phyloP scores from a whole-genome alignment of 2,888 invertebrate genomes.

The Temnothorax rugatulus region DNA sequence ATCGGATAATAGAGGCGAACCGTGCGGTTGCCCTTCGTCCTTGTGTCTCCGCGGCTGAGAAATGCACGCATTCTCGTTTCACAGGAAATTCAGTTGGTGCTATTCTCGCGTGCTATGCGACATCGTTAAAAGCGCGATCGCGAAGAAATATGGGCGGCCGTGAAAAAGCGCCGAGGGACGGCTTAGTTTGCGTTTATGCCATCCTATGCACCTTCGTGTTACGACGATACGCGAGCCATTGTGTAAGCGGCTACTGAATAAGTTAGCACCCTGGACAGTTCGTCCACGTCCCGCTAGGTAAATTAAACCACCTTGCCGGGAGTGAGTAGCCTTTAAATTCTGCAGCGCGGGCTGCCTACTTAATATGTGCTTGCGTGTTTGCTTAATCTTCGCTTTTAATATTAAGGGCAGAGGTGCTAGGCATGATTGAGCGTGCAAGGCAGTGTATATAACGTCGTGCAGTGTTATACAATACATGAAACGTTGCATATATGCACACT shows the following conservation, averaged over 20 bases:
- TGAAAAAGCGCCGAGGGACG: slow-evolving; percentile 15
- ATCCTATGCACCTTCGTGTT: slow-evolving; percentile 2
- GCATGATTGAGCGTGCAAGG: background rate
- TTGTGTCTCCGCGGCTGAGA: background rate
- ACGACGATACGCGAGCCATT: background rate
- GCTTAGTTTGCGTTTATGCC: slow-evolving; percentile 21
- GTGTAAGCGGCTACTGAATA: slow-evolving; percentile 34
- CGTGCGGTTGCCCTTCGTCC: background rate
- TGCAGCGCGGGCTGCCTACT: background rate
- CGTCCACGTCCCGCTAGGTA: slow-evolving; percentile 26
- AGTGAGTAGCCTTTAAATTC: slow-evolving; percentile 19
- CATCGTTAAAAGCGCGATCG: background rate
- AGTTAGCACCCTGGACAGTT: slow-evolving; percentile 17
- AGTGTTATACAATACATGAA: no score
- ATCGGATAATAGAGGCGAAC: background rate
- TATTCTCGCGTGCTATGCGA: background rate
- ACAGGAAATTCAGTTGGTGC: background rate
- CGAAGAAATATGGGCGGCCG: slow-evolving; percentile 5
- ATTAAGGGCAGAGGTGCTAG: background rate
- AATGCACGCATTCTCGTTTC: slow-evolving; percentile 6
- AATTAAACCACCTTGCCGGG: slow-evolving; percentile 17
- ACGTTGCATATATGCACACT: background rate
- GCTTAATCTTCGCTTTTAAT: slow-evolving; percentile 5
- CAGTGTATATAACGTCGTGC: background rate
- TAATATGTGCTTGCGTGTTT: slow-evolving; percentile 3